Evolutionary conservation across 2,113 vertebrate species (phyloP).

Genomic region (Crotalus helleri): DNA sequence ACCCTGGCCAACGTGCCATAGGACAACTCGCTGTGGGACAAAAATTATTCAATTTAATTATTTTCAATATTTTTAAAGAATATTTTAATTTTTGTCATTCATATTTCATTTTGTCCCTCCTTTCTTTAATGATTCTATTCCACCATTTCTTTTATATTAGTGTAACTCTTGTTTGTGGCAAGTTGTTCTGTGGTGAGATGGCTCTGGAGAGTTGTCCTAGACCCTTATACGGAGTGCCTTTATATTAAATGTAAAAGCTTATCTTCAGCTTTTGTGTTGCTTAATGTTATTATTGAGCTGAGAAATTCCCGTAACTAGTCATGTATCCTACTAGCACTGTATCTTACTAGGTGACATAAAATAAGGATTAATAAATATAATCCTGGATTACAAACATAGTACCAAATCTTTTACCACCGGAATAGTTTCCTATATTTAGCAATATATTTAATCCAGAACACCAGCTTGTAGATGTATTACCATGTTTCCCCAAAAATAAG

Average conservation of each 20-base stretch:
- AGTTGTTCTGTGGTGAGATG: too few relatives aligned
- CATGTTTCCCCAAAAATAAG: too few relatives aligned
- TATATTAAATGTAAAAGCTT: slow-evolving; percentile 1
- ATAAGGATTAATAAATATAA: not conserved
- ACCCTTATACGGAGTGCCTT: not conserved
- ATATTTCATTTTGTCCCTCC: not conserved
- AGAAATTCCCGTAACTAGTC: not conserved
- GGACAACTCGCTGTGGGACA: not conserved
- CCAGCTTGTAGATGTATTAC: not conserved
- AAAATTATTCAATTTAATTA: not conserved
- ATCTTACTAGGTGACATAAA: not conserved
- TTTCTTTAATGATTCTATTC: not conserved
- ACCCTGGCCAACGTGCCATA: too few relatives aligned
- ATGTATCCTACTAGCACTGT: not conserved
- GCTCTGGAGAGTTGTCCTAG: too few relatives aligned
- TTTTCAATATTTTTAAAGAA: not conserved
- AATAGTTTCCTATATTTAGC: too few relatives aligned
- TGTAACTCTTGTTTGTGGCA: too few relatives aligned
- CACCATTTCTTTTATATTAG: not conserved
- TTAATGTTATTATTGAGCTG: not conserved
- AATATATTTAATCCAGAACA: not conserved
- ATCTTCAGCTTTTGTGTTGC: not conserved
- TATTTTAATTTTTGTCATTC: not conserved
- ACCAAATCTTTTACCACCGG: not conserved
- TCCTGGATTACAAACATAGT: not conserved